Evolutionary conservation across 2,113 vertebrate species (phyloP).

Genomic region (Carettochelys insculpta): DNA sequence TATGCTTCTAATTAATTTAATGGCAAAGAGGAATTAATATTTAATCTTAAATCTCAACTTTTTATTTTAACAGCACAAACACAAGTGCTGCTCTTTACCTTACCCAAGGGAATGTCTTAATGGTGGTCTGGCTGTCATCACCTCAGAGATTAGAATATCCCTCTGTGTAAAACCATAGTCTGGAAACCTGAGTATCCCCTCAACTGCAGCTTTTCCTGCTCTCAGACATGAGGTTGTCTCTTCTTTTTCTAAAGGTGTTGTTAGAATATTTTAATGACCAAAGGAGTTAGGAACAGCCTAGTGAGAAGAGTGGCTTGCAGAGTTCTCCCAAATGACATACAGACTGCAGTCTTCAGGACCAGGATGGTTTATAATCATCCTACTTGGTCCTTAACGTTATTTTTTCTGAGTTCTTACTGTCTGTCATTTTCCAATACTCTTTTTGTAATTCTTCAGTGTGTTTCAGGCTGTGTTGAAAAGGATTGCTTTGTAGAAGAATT

Average conservation of each 20-base stretch:
- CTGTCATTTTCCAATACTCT: neutral
- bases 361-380: neutral
- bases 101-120: neutral
- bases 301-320: neutral
- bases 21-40: neutral
- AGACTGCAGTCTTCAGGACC: neutral
- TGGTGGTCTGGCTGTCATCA: accelerated
- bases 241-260: neutral
- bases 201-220: neutral
- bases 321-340: accelerated
- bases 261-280: neutral
- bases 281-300: neutral
- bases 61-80: neutral
- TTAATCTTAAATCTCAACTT: neutral
- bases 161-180: neutral
- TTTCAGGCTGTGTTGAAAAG: neutral
- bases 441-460: neutral
- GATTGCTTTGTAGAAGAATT: neutral
- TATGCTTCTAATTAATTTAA: neutral
- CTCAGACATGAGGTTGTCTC: neutral
- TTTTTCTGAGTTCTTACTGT: neutral
- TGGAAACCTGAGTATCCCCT: neutral
- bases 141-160: accelerated
- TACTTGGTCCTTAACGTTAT: accelerated
- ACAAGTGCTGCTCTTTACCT: neutral